Base-by-base conservation (phyloP, 2,797 vertebrate genomes). In the Oreortyx pictus region DNA sequence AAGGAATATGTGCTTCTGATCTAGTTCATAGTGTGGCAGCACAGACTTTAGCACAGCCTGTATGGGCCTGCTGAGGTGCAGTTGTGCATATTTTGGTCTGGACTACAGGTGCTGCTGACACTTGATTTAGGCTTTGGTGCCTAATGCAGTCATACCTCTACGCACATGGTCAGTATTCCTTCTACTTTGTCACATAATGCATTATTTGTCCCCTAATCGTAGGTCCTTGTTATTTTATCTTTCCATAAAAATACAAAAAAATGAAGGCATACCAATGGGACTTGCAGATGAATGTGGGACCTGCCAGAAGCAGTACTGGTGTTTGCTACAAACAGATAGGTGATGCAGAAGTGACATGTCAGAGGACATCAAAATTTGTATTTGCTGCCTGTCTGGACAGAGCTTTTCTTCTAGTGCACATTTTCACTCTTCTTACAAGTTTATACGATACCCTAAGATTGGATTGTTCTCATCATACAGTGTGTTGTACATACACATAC, bases 261-360 rank as follows among this genome's bases (percentile, higher is more conserved):
- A 88, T 72, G 35, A 75, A 72, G 23, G 5, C 39, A 68, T 75
- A 43, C 76, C 81, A 59, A 27, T 31, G 81, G 54, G 43, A 66
- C 77, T 50, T 92, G 20, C 72, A 71, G 72, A 65, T 94, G 33
- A 71, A 41, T 64, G 29, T 65, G 61, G 14, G 82, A 80, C 87
- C 80, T 88, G 70, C 59, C 54, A 78, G 75, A 39, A 82, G 71
- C 47, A 80, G 65, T 82, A 74, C 35, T n/a, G 31, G 20, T 59
- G n/a, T 70, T 92, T 86, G 31, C 50, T 86, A 33, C 68, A 83
- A 95, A 90, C 46, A 66, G 74, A 74, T 59, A 75, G 8, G 56
- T 89, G 89, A 90, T 96, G 90, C 77, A 93, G 90, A 88, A 88
- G 86, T 89, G 91, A 70, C 88, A 91, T 95, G 94, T 96, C 27